These are phyloP conservation scores for Drosophila anomalata DNA, from an alignment of 2,888 invertebrate genomes.

Conservation along the genomic window DNA sequence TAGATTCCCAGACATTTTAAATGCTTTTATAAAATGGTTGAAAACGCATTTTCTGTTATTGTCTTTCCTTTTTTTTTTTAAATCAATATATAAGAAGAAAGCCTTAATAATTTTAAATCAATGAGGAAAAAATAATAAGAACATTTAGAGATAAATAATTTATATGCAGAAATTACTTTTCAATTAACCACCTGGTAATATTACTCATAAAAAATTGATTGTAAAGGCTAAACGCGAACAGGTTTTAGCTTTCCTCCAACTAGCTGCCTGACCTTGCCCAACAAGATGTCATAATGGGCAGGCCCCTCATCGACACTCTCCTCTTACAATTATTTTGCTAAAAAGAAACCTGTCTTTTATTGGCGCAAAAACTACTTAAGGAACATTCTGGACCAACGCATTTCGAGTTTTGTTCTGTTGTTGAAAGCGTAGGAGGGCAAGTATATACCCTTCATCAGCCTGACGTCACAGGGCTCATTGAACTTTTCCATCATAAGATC, in stretches of 20 bases:
- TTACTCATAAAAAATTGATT: background rate
- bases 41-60: too few relatives aligned
- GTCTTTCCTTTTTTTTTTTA: too few relatives aligned
- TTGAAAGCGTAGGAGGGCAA: background rate
- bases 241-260: slow-evolving; percentile 23
- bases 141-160: background rate
- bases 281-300: slow-evolving; percentile 20
- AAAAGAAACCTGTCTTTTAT: slow-evolving; percentile 11
- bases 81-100: background rate
- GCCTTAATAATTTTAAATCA: background rate
- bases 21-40: too few relatives aligned
- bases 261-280: slow-evolving; percentile 36
- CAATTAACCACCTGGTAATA: slow-evolving; percentile 33
- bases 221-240: slow-evolving; percentile 22
- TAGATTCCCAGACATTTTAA: too few relatives aligned
- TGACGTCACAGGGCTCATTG: slow-evolving; percentile 41
- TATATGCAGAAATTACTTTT: slow-evolving; percentile 21
- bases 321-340: slow-evolving; percentile 2
- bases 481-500: slow-evolving; percentile 19
- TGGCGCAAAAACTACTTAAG: background rate
- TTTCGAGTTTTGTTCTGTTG: background rate
- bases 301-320: slow-evolving; percentile 2
- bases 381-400: slow-evolving; percentile 6
- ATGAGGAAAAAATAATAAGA: background rate
- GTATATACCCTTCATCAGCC: background rate